Base-by-base conservation (phyloP, 2,797 vertebrate species). In the Oreortyx pictus region DNA sequence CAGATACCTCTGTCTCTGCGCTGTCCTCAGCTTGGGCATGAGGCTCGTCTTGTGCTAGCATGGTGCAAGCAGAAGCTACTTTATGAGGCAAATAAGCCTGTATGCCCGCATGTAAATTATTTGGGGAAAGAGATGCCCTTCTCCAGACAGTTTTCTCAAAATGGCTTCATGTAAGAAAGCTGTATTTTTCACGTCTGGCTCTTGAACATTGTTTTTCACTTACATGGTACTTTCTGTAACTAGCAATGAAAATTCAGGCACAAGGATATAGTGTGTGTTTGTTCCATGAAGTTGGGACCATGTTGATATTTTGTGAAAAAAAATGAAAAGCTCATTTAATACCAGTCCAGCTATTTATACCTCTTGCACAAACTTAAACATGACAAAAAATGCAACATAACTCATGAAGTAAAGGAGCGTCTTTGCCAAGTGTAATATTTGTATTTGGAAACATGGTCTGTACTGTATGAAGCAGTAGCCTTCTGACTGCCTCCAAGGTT, bases 381-480 rank as follows among this genome's bases (percentile, higher is more conserved):
- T 92, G 95, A 95, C 91, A 88, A 93, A 96, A 97, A 96, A 86
- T 49, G 52, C 95, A 84, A 60, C 94, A 96, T 97, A 97, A 96
- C 95, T 97, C 95, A 95, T 95, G 90, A 95, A 96, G 96, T 95
- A 91, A 96, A 96, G 96, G 88, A 96, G 70, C 1, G 47, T 33
- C 80, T 76, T 86, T 95, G 97, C 98, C 97, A 98, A 98, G 94
- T 82, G 93, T 94, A 98, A 98, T 98, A 98, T 98, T 98, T 98
- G 96, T 97, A 74, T 97, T 98, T 97, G 96, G 97, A 97, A 98
- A 96, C 96, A 94, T 88, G 93, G 96, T 92, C 97, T 96, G 96
- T 86, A 89, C 93, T 94, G 95, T 97, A 96, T 33, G 87, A 96
- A 96, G 96, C 94, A 94, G 96, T 97, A 97, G 97, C 97, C 91